Conservation (phyloP, 2,113 vertebrate genomes). For the Nothoprocta perdicaria region DNA sequence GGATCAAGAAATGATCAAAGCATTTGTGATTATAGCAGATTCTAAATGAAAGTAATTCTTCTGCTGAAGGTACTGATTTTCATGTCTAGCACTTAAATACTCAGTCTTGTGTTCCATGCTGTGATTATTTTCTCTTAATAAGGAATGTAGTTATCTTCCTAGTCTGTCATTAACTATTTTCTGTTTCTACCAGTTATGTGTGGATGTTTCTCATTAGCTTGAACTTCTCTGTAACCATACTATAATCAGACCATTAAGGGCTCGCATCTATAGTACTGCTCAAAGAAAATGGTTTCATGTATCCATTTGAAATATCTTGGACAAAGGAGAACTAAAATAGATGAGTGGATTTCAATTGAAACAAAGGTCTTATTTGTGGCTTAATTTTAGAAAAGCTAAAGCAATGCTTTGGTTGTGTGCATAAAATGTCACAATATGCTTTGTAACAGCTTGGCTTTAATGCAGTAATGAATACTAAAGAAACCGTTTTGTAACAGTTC, state of each 20-base stretch:
- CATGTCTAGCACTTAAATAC: not conserved
- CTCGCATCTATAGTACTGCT: slow-evolving; percentile 28
- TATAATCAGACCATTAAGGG: not conserved
- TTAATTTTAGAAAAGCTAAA: not conserved
- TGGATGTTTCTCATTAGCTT: not conserved
- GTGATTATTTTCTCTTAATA: not conserved
- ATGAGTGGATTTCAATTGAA: not conserved
- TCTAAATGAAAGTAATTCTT: not conserved
- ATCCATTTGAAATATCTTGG: slow-evolving; percentile 29
- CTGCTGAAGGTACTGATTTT: not conserved
- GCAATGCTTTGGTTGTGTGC: not conserved
- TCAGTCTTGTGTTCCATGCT: rapidly evolving
- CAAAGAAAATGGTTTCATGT: slow-evolving; percentile 55
- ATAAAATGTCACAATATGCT: not conserved
- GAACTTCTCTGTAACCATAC: not conserved
- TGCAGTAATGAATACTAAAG: not conserved
- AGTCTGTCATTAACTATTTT: not conserved
- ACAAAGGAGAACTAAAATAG: slow-evolving; percentile 26
- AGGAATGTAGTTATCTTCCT: not conserved
- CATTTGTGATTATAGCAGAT: not conserved
- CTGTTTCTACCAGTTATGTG: not conserved
- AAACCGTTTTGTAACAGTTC: not conserved
- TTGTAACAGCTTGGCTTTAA: not conserved
- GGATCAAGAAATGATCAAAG: not conserved
- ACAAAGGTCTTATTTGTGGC: not conserved